Conservation (phyloP, 2,888 invertebrate genomes). For the Micoletzkya japonica region DNA sequence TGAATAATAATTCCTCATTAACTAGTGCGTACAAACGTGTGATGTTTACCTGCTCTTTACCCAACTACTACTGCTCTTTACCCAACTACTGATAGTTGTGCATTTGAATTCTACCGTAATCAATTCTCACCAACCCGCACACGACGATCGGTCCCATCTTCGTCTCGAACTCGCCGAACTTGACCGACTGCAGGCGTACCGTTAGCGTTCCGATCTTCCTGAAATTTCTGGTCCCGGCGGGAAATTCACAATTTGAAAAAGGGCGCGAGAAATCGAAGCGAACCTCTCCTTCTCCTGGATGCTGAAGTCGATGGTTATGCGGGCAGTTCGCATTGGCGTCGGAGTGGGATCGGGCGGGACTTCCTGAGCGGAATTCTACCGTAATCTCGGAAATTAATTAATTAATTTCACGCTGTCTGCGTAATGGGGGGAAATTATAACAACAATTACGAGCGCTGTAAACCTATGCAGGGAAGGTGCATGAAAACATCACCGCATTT, state of each 20-base stretch:
- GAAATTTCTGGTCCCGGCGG: not conserved
- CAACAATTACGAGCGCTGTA: no score
- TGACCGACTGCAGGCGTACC: constrained; percentile 6
- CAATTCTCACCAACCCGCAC: constrained; percentile 19
- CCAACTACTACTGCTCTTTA: no score
- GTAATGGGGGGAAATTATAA: not conserved
- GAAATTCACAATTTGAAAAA: no score
- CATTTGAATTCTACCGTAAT: no score
- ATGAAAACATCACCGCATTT: no score
- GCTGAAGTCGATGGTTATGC: not conserved
- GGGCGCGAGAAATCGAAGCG: not conserved
- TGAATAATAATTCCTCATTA: no score
- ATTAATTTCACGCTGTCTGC: not conserved
- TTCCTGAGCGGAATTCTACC: not conserved
- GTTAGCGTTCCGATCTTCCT: constrained; percentile 13
- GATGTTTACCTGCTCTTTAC: no score
- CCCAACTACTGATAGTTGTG: no score
- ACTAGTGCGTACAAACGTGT: no score
- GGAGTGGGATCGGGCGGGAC: constrained; percentile 16
- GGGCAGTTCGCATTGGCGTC: not conserved
- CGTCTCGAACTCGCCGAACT: not conserved
- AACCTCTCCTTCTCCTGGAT: constrained; percentile 8
- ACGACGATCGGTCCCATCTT: constrained; percentile 10
- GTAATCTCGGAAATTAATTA: no score
- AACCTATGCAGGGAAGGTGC: no score